Evolutionary conservation across 2,797 vertebrate species (phyloP), one percentile per base, ranked within the genome.

Genomic region (Paguma larvata): DNA sequence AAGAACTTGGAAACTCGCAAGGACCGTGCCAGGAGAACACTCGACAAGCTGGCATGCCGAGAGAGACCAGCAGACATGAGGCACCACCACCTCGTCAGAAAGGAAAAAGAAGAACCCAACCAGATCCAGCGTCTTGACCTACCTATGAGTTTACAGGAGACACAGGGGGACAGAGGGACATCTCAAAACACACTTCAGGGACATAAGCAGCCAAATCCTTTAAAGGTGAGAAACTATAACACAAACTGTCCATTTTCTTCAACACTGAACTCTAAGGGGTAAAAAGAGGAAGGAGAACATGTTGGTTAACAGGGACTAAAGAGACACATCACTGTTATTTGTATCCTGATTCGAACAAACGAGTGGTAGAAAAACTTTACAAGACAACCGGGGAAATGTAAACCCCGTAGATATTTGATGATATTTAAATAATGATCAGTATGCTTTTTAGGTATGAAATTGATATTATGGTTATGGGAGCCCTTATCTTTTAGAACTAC

Each of bases 351-450:
- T 79, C 53, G 59, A 79, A 85, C 70, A 85, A 77, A 48, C 10
- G 15, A 34, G 13, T 30, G 19, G 18, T 15, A 65, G 16, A 67
- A 34, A 8, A 67, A 67, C 25, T 67, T 41, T 78, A 2, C n/a
- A 87, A 80, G 25, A 75, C 51, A 78, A 87, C 8, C 25, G n/a
- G 12, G 46, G 15, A 95, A 78, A 68, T 5, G 1, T 63, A 72
- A 92, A 92, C 79, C 11, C 34, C 18, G 41, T 38, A n/a, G 34
- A 67, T 4, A 85, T 41, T 18, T 84, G 48, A 78, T 68, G 63
- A 53, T 9, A 90, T n/a, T 86, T 80, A 75, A 97, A 84, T 80
- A 63, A 93, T 62, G 48, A 79, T 15, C 51, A 25, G 56, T 48
- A 44, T 46, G 48, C 4, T 63, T 91, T 91, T 41, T 48, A 77